A percentile compares a stretch with the other conserved stretches of the same genome.
Conservation (phyloP, 1,140 invertebrate genomes). For the Physella acuta region DNA sequence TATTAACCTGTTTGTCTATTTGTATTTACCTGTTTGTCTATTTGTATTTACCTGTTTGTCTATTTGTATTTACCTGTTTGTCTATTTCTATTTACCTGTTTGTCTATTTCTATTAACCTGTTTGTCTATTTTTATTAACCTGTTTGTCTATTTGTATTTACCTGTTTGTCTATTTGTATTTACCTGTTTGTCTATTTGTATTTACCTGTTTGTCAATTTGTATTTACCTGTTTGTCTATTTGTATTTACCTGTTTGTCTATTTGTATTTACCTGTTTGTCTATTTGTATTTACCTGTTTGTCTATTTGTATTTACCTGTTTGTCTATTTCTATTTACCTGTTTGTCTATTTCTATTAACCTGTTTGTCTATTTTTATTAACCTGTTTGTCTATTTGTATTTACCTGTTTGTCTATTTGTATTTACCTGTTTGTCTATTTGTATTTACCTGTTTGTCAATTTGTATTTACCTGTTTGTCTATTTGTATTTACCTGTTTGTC, state of each 20-base stretch:
- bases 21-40: no score
- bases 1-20: no score
- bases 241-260: background rate
- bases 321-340: background rate
- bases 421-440: background rate
- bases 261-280: background rate
- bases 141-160: no score
- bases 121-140: no score
- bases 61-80: no score
- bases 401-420: background rate
- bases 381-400: background rate
- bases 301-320: background rate
- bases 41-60: no score
- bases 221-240: background rate
- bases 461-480: background rate
- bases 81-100: no score
- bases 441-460: background rate
- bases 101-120: no score
- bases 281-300: background rate
- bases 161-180: no score
- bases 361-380: background rate
- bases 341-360: background rate
- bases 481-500: background rate
- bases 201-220: background rate
- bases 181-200: background rate